phyloP scores from a whole-genome alignment of 2,888 invertebrate species.

The Mesorhabditis belari region DNA sequence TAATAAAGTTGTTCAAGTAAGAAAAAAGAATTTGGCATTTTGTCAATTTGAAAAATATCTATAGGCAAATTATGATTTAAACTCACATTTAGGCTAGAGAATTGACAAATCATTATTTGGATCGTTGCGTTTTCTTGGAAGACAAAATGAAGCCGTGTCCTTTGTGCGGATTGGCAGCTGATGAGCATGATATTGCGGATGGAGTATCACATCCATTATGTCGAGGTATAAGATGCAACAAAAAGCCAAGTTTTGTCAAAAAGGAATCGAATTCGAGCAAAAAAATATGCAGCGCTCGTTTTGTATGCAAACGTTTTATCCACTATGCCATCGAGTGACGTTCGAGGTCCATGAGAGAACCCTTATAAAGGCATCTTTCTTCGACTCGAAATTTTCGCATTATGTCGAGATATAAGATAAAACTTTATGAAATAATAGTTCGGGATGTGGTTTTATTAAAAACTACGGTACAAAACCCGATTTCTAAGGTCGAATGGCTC shows the following conservation, averaged over 20 bases:
- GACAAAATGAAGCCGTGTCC: constrained; percentile 27
- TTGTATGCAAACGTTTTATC: too few relatives aligned
- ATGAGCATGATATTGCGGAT: constrained; percentile 23
- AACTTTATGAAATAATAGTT: too few relatives aligned
- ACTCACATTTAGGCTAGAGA: constrained; percentile 21
- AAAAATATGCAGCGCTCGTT: too few relatives aligned
- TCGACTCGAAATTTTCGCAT: too few relatives aligned
- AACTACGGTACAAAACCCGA: too few relatives aligned
- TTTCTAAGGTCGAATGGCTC: constrained; percentile 23
- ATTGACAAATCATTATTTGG: constrained; percentile 43
- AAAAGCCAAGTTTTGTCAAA: too few relatives aligned
- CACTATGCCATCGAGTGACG: too few relatives aligned
- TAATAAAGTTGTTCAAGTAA: constrained; percentile 34
- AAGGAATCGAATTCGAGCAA: too few relatives aligned
- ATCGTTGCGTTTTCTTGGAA: constrained; percentile 37
- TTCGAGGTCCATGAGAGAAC: too few relatives aligned
- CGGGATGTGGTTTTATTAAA: too few relatives aligned
- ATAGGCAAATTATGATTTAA: neutral
- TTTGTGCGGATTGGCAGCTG: constrained; percentile 39
- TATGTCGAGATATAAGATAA: too few relatives aligned
- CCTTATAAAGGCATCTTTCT: too few relatives aligned
- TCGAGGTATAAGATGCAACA: constrained; percentile 18
- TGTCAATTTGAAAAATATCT: neutral
- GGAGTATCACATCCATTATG: constrained; percentile 36
- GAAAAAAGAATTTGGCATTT: neutral